Evolutionary conservation across 2,888 invertebrate species (phyloP), one percentile per base, ranked within the genome.

Genomic region (Bhutanitis thaidina): DNA sequence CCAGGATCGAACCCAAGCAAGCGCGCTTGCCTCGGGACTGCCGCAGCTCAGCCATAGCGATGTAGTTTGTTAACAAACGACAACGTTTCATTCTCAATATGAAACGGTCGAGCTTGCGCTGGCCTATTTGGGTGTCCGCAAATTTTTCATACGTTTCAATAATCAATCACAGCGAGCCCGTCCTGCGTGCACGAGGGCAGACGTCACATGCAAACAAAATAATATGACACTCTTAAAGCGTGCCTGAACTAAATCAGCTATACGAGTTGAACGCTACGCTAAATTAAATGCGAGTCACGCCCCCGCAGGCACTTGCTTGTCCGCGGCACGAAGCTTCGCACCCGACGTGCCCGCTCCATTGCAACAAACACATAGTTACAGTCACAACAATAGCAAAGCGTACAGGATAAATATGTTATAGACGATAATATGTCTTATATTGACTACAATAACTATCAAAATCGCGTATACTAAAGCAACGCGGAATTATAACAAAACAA

Each of bases 151-250:
- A n/a, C n/a, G n/a, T n/a, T n/a, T n/a, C n/a, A n/a, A n/a, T n/a
- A n/a, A n/a, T n/a, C n/a, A n/a, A n/a, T n/a, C n/a, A n/a, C n/a
- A n/a, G n/a, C n/a, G n/a, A 5, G 20, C 5, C 20, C 3, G 5
- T 20, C 20, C n/a, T 20, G 40, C 34, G 14, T 13, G 25, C 3
- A 16, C 27, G 41, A 39, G 38, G 29, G 43, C 43, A 20, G 32
- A n/a, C 35, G 7, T 36, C 38, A 49, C 37, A 35, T 58, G 61
- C 57, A 62, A 67, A 67, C 59, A 60, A 43, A 72, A 62, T 49
- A 69, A 71, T 78, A 80, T 80, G 80, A 80, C 81, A 80, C 79
- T 75, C 61, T 69, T 67, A 69, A 73, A 76, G 70, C 74, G 78
- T 71, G 77, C 67, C 76, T 56, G 52, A 53, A 57, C 58, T 56